These are phyloP conservation scores for Eulacestoma nigropectus DNA, from an alignment of 2,113 vertebrate species.

Conservation along the genomic window DNA sequence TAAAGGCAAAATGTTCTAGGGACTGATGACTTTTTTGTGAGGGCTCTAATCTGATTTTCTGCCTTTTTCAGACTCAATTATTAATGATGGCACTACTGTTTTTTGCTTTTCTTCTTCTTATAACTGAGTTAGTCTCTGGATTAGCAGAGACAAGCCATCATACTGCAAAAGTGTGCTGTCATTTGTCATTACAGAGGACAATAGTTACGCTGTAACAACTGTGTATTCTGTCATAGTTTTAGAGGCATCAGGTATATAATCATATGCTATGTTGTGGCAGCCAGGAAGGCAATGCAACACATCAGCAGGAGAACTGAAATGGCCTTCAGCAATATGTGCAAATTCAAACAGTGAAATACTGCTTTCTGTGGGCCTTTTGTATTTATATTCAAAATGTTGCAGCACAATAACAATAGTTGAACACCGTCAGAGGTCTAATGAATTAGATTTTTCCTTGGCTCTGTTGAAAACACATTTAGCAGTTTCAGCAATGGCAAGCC, in stretches of 20 bases:
- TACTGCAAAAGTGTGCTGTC: background rate
- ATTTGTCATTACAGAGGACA: background rate
- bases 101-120: background rate
- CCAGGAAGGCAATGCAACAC: background rate
- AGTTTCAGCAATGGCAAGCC: conserved; percentile 66
- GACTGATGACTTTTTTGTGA: background rate
- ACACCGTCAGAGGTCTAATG: conserved; percentile 61
- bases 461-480: conserved; percentile 67
- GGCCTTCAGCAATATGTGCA: background rate
- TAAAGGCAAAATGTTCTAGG: background rate
- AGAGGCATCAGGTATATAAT: background rate
- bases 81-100: background rate
- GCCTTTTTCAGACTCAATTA: background rate
- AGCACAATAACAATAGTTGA: conserved; percentile 27
- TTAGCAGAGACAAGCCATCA: background rate
- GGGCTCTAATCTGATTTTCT: background rate
- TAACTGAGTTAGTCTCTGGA: background rate
- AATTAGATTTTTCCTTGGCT: conserved; percentile 71
- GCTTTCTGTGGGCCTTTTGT: conserved; percentile 30
- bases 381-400: conserved; percentile 62
- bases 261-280: background rate
- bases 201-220: background rate
- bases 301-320: background rate
- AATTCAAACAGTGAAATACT: conserved; percentile 28
- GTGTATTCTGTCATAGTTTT: background rate